Percentiles rank a stretch among this genome's conserved stretches.
Evolutionary conservation across 2,888 invertebrate genomes (phyloP).

Genomic region (Diabrotica balteata): DNA sequence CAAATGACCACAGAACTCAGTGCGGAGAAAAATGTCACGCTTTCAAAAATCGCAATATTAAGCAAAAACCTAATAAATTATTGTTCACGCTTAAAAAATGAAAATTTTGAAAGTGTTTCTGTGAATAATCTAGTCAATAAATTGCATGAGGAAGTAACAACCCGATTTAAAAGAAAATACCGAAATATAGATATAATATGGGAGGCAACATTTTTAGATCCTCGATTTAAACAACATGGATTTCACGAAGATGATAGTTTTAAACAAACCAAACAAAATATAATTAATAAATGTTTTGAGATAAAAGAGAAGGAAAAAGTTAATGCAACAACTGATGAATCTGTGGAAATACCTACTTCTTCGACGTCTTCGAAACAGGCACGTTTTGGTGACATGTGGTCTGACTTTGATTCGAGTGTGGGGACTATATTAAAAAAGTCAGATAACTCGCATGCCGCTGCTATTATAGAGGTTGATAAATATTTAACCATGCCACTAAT

Average conservation of each 20-base stretch:
- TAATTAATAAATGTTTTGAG: constrained; percentile 3
- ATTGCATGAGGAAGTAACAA: constrained; percentile 5
- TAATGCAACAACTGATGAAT: not conserved
- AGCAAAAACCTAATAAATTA: too few species aligned
- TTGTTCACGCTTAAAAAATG: not conserved
- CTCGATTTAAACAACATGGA: constrained; percentile 27
- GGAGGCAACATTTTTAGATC: constrained; percentile 29
- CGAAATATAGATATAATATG: constrained; percentile 20
- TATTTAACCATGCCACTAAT: constrained; percentile 15
- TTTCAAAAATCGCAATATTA: too few species aligned
- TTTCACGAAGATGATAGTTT: constrained; percentile 16
- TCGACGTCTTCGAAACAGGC: too few species aligned
- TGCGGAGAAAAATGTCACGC: too few species aligned
- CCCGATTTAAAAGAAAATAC: constrained; percentile 17
- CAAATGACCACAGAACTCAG: too few species aligned
- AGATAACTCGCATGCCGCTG: constrained; percentile 24
- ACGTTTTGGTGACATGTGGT: not conserved
- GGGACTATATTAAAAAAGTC: constrained; percentile 20
- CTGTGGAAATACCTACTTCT: too few species aligned
- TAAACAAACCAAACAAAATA: constrained; percentile 25
- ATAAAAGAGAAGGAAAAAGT: not conserved
- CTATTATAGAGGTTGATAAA: constrained; percentile 29
- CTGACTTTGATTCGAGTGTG: constrained; percentile 9
- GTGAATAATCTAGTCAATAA: constrained; percentile 3
- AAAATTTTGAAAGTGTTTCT: constrained; percentile 1